These are phyloP conservation scores for Drosophila subpulchrella DNA, from an alignment of 1,140 invertebrate genomes.

Conservation along the genomic window DNA sequence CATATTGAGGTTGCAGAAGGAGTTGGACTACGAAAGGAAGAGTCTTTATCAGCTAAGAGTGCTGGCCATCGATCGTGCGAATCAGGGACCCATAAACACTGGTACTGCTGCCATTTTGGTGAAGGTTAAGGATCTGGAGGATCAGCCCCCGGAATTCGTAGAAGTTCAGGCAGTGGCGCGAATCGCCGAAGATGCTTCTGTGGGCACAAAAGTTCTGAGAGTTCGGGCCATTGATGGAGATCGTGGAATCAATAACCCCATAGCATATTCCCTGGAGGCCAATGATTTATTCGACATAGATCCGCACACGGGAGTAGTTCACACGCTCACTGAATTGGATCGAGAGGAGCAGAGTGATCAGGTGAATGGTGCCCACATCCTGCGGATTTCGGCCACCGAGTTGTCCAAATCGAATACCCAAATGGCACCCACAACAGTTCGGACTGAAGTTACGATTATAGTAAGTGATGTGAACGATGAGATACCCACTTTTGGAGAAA, in stretches of 20 bases:
- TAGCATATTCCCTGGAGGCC: slow-evolving; percentile 92
- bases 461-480: slow-evolving; percentile 98
- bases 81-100: slow-evolving; percentile 90
- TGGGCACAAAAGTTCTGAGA: slow-evolving; percentile 92
- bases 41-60: slow-evolving; percentile 94
- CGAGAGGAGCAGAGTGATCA: slow-evolving; percentile 92
- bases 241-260: slow-evolving; percentile 94
- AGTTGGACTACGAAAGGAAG: slow-evolving; percentile 94
- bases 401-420: slow-evolving; percentile 88
- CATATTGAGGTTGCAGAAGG: slow-evolving; percentile 90
- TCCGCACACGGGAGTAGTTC: slow-evolving; percentile 91
- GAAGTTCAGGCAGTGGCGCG: slow-evolving; percentile 93
- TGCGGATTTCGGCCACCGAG: slow-evolving; percentile 91
- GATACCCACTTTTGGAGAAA: slow-evolving; percentile 92
- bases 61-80: slow-evolving; percentile 93
- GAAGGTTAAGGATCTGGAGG: slow-evolving; percentile 95
- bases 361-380: slow-evolving; percentile 93
- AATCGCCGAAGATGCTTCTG: slow-evolving; percentile 92
- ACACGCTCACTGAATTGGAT: slow-evolving; percentile 91
- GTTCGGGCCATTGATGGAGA: slow-evolving; percentile 97
- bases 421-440: slow-evolving; percentile 89
- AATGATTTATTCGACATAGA: slow-evolving; percentile 92
- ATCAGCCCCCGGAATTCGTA: slow-evolving; percentile 96
- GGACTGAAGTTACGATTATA: slow-evolving; percentile 96
- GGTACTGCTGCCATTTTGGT: slow-evolving; percentile 95